These are phyloP conservation scores for Drosophila mauritiana DNA, from an alignment of 1,140 invertebrate genomes.

Conservation along the genomic window DNA sequence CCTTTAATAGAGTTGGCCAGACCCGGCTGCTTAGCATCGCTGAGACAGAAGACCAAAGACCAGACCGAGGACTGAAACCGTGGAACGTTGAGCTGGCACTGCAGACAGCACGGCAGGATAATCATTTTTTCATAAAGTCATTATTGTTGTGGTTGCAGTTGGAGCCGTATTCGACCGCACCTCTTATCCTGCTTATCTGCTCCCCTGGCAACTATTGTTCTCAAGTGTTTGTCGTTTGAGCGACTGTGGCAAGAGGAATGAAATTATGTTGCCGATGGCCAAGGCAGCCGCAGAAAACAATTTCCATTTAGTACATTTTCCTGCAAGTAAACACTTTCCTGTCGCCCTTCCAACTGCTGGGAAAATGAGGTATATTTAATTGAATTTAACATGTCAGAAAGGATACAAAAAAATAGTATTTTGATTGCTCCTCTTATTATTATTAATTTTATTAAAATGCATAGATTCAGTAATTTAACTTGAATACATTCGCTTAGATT, in stretches of 20 bases:
- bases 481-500: no score
- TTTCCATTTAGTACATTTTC: slow-evolving; percentile 73
- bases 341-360: background rate
- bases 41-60: slow-evolving; percentile 8
- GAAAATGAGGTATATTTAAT: background rate
- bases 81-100: slow-evolving; percentile 33
- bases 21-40: slow-evolving; percentile 42
- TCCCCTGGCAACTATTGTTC: slow-evolving; percentile 67
- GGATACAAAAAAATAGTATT: no score
- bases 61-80: slow-evolving; percentile 5
- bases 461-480: no score
- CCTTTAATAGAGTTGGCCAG: slow-evolving; percentile 60
- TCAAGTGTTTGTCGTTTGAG: slow-evolving; percentile 74
- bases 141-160: slow-evolving; percentile 79
- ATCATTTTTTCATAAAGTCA: slow-evolving; percentile 83
- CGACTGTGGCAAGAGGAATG: slow-evolving; percentile 60
- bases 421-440: background rate
- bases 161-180: slow-evolving; percentile 4
- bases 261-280: slow-evolving; percentile 73
- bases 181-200: slow-evolving; percentile 5
- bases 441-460: background rate
- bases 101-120: slow-evolving; percentile 64
- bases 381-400: background rate
- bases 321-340: slow-evolving; percentile 66
- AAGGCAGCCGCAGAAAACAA: slow-evolving; percentile 70